Evolutionary conservation across 2,797 vertebrate species (phyloP).

Genomic region (Ammospiza maritima): DNA sequence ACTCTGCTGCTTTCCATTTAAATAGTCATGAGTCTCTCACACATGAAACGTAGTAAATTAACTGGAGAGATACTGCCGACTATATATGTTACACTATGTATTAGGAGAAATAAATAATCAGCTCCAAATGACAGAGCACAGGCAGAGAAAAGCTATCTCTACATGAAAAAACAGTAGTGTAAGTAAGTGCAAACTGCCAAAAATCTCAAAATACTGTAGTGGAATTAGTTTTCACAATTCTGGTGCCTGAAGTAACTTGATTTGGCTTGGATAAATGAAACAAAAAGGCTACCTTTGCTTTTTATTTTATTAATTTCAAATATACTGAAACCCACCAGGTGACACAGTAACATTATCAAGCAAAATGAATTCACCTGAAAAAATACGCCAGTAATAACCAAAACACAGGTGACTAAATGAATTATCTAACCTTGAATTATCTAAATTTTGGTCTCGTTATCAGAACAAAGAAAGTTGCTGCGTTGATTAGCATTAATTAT

Average conservation of each 20-base stretch:
- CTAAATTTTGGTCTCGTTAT: constrained; percentile 40
- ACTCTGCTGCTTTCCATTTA: neutral
- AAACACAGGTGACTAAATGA: neutral
- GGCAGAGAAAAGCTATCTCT: neutral
- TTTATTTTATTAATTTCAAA: neutral
- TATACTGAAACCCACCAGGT: neutral
- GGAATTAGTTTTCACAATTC: neutral
- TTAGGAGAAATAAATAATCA: neutral
- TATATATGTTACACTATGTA: neutral
- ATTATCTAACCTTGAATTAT: neutral
- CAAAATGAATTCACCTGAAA: neutral
- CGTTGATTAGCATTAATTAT: constrained; percentile 76
- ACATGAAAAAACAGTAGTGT: neutral
- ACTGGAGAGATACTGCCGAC: neutral
- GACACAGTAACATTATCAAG: neutral
- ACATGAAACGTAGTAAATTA: neutral
- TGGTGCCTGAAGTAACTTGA: neutral
- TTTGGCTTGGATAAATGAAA: neutral
- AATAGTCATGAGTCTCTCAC: neutral
- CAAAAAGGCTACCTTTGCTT: neutral
- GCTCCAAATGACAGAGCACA: neutral
- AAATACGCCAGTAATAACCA: neutral
- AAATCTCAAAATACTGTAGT: neutral
- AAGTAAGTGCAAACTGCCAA: neutral
- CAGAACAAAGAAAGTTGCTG: constrained; percentile 73